Evolutionary conservation across 2,888 invertebrate species (phyloP), one percentile per base, ranked within the genome.

Genomic region (Hanleya hanleyi): DNA sequence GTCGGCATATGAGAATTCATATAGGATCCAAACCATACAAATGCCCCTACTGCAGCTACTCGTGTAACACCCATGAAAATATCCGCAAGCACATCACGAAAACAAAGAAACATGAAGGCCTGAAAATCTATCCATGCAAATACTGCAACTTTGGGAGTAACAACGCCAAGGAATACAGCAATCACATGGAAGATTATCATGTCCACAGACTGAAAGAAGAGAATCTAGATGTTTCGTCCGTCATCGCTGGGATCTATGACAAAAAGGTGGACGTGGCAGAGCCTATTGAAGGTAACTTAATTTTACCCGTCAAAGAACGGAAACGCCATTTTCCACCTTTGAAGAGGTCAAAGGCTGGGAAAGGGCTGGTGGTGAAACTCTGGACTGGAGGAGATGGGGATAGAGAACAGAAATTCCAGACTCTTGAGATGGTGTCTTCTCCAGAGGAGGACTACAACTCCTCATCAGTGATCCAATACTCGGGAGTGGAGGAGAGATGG

Each of bases 11-110:
- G 86, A 80, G 90, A 36, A 87, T 90, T 49, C 91, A 91, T 74
- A 89, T 89, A 18, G 90, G 90, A 32, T 82, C 86, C 4, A 89
- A 90, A 70, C 91, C 90, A 1, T 91, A 88, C 76, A 85, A 88
- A 72, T 91, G 91, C 78, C 91, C 91, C 0, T 91, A 92, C 77
- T 97, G 97, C 85, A 86, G 92, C 1, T 97, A 96, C 89, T 92
- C 92, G 4, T 90, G 90, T 75, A 90, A 90, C 77, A 88, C 87
- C 0, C 88, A 95, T 94, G 97, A 96, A 89, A 97, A 97, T 89
- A 93, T 97, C 15, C 93, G 97, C 4, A 96, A 97, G 86, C 97
- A 97, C 91, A 94, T 96, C 1, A 91, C 96, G 0, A 94, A 93
- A 41, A 95, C 95, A 12, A 94, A 93, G 70, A 94, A 94, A 68